Conservation (phyloP, 2,797 vertebrate genomes). For the Bradypodion ventrale region DNA sequence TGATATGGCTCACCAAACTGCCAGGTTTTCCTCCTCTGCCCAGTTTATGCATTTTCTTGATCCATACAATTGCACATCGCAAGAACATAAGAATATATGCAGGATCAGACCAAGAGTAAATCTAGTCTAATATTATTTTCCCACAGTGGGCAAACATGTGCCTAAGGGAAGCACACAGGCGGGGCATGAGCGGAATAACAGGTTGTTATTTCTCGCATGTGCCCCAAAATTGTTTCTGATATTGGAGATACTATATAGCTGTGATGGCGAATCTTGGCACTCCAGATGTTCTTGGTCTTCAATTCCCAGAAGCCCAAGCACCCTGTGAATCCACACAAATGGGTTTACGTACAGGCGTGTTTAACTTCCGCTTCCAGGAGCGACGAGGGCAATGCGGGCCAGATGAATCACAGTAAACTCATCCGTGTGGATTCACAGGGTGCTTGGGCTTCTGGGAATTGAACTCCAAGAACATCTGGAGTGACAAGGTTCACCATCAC, state of each 20-base stretch:
- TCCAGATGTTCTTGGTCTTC: too few species aligned
- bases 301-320: too few species aligned
- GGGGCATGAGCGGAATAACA: background rate
- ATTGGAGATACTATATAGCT: background rate
- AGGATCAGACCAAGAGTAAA: background rate
- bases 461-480: too few species aligned
- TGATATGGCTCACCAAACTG: background rate
- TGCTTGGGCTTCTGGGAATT: too few species aligned
- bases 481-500: too few species aligned
- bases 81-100: background rate
- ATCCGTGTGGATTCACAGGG: too few species aligned
- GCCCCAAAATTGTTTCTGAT: background rate
- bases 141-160: background rate
- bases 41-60: background rate
- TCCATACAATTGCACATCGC: background rate
- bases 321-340: too few species aligned
- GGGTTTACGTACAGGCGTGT: too few species aligned
- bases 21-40: background rate
- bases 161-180: background rate
- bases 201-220: background rate
- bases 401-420: too few species aligned
- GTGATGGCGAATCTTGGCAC: too few species aligned
- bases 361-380: too few species aligned
- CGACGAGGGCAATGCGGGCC: too few species aligned
- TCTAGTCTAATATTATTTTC: background rate